Evolutionary conservation across 2,113 vertebrate species (phyloP).

Genomic region (Ochotona curzoniae): DNA sequence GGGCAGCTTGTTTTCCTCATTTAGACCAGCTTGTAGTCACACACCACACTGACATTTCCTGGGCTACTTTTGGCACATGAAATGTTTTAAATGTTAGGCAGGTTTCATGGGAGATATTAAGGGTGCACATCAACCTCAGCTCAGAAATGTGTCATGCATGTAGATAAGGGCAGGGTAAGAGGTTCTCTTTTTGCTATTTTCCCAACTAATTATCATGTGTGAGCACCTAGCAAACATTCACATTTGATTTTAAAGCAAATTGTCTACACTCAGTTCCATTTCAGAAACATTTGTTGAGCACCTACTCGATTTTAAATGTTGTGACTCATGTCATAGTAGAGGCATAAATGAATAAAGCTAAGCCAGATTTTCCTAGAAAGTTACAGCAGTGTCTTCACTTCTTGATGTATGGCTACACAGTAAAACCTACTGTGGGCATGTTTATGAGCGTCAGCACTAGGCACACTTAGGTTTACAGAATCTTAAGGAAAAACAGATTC

Average conservation of each 20-base stretch:
- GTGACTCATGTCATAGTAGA: not conserved
- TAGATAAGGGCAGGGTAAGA: conserved; percentile 47
- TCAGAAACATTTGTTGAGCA: conserved; percentile 1
- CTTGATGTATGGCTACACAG: not conserved
- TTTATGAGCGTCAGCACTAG: not conserved
- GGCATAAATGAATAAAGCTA: not conserved
- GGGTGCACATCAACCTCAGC: conserved; percentile 32
- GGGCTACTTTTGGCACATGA: conserved; percentile 67
- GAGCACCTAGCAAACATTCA: conserved; percentile 12
- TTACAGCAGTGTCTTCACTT: not conserved
- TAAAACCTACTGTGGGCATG: not conserved
- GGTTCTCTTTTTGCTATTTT: conserved; percentile 28
- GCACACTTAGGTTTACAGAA: not conserved
- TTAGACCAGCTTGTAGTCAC: conserved; percentile 27
- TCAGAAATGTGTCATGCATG: conserved; percentile 48
- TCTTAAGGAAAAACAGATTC: not conserved
- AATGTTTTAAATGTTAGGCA: conserved; percentile 67
- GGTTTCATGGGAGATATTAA: conserved; percentile 57
- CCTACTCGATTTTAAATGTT: not conserved
- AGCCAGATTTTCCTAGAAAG: not conserved
- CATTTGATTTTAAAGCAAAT: conserved; percentile 40
- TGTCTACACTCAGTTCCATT: conserved; percentile 37
- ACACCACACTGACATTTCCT: conserved; percentile 65
- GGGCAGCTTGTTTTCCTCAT: conserved; percentile 57
- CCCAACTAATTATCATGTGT: conserved; percentile 47